Conservation (phyloP, 2,797 vertebrate species). For the Sebastolobus alascanus region DNA sequence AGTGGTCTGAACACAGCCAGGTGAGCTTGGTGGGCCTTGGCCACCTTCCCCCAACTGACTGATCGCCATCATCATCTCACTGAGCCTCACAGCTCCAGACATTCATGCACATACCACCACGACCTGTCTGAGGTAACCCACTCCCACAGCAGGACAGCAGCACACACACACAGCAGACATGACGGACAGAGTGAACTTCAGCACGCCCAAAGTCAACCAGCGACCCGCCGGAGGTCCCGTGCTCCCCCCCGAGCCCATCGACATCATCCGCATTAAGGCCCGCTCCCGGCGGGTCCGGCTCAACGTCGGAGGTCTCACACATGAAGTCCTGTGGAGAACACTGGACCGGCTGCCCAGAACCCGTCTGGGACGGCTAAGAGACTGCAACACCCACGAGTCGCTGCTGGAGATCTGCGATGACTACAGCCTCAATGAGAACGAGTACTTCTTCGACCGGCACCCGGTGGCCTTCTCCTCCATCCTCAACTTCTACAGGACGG, state of each 20-base stretch:
- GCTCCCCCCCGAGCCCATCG: slow-evolving; percentile 95
- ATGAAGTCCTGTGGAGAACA: slow-evolving; percentile 97
- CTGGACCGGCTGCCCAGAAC: slow-evolving; percentile 96
- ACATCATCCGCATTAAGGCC: slow-evolving; percentile 95
- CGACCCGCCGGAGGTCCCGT: slow-evolving; percentile 79
- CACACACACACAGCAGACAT: slow-evolving; percentile 75
- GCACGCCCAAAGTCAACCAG: slow-evolving; percentile 83
- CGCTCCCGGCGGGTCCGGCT: slow-evolving; percentile 93
- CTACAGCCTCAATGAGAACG: slow-evolving; percentile 93
- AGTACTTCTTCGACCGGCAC: slow-evolving; percentile 98
- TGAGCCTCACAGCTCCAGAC: background rate
- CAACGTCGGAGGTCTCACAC: slow-evolving; percentile 95
- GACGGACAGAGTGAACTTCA: slow-evolving; percentile 89
- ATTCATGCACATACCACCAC: background rate
- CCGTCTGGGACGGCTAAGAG: slow-evolving; percentile 93
- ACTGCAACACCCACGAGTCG: slow-evolving; percentile 97
- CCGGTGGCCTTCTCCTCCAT: slow-evolving; percentile 98
- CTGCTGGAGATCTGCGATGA: slow-evolving; percentile 97
- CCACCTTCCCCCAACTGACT: background rate
- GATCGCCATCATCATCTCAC: background rate
- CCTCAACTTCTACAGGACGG: slow-evolving; percentile 99
- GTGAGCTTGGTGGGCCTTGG: slow-evolving; percentile 44
- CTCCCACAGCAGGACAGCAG: background rate
- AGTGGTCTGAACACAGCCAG: slow-evolving; percentile 43
- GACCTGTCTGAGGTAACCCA: background rate